These are phyloP conservation scores for Hypothenemus hampei DNA, from an alignment of 1,140 invertebrate genomes.

Conservation along the genomic window DNA sequence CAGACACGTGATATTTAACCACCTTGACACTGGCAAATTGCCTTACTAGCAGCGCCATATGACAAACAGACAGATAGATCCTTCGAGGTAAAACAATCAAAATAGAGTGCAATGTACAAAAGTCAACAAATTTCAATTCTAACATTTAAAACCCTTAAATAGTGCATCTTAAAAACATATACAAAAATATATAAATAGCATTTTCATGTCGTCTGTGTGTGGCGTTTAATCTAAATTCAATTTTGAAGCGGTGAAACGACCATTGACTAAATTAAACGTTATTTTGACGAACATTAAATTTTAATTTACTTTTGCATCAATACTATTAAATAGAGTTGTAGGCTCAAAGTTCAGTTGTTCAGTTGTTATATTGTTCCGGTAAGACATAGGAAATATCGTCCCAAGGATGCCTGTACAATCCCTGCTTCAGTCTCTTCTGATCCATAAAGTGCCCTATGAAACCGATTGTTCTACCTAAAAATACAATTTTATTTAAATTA, in stretches of 20 bases:
- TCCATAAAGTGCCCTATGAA: conserved; percentile 99
- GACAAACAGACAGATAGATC: too few relatives aligned
- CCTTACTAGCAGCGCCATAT: too few relatives aligned
- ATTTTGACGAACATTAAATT: too few relatives aligned
- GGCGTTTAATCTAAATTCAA: neutral
- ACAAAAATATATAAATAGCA: conserved; percentile 24
- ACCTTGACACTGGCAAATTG: too few relatives aligned
- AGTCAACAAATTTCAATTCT: conserved; percentile 9
- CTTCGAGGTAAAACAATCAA: conserved; percentile 13
- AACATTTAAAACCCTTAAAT: conserved; percentile 12
- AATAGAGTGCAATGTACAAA: conserved; percentile 18
- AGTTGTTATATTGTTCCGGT: conserved; percentile 59
- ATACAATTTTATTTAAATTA: neutral
- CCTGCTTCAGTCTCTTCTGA: conserved; percentile 97
- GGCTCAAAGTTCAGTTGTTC: too few relatives aligned
- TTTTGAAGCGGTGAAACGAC: neutral
- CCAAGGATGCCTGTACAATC: conserved; percentile 98
- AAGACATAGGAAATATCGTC: conserved; percentile 99
- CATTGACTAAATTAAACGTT: too few relatives aligned
- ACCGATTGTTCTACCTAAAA: conserved; percentile 93
- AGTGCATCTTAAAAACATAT: conserved; percentile 27
- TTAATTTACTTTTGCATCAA: too few relatives aligned
- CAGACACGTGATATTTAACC: too few relatives aligned
- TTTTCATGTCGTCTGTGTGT: too few relatives aligned
- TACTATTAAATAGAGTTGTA: too few relatives aligned